Evolutionary conservation across 1,140 invertebrate genomes (phyloP).

Genomic region (Mercenaria mercenaria): DNA sequence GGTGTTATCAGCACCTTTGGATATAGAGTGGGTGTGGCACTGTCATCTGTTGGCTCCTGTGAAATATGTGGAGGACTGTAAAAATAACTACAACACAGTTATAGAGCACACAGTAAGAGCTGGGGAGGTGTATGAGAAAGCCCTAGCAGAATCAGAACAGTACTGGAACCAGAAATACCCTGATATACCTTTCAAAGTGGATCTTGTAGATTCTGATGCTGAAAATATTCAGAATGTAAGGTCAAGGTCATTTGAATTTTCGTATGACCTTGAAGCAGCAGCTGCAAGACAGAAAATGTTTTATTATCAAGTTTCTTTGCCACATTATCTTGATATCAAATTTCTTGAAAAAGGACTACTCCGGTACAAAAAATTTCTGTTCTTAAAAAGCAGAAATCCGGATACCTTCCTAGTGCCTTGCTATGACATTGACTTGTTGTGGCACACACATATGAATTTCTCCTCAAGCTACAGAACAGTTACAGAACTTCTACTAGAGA

Average conservation of each 20-base stretch:
- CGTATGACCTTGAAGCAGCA: constrained; percentile 84
- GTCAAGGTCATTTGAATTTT: constrained; percentile 32
- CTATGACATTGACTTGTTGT: constrained; percentile 87
- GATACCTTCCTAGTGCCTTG: constrained; percentile 86
- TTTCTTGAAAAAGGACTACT: constrained; percentile 84
- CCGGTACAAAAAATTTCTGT: constrained; percentile 86
- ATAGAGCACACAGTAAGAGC: constrained; percentile 83
- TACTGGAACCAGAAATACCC: constrained; percentile 71
- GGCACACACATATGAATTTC: constrained; percentile 86
- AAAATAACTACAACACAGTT: constrained; percentile 77
- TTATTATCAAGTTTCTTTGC: constrained; percentile 86
- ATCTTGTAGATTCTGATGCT: not conserved
- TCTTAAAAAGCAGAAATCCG: constrained; percentile 83
- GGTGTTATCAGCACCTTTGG: constrained; percentile 84
- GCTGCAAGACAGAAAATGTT: constrained; percentile 84
- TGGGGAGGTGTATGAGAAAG: not conserved
- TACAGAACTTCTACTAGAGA: constrained; percentile 83
- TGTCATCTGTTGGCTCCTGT: constrained; percentile 85
- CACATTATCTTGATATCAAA: constrained; percentile 85
- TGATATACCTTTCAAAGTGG: constrained; percentile 63
- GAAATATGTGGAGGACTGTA: constrained; percentile 84
- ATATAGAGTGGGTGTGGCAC: constrained; percentile 87
- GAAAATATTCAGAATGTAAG: not conserved
- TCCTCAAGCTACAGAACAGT: constrained; percentile 82
- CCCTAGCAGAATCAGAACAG: constrained; percentile 37